Conservation (phyloP, 1,140 invertebrate genomes). For the Bombus confusus region DNA sequence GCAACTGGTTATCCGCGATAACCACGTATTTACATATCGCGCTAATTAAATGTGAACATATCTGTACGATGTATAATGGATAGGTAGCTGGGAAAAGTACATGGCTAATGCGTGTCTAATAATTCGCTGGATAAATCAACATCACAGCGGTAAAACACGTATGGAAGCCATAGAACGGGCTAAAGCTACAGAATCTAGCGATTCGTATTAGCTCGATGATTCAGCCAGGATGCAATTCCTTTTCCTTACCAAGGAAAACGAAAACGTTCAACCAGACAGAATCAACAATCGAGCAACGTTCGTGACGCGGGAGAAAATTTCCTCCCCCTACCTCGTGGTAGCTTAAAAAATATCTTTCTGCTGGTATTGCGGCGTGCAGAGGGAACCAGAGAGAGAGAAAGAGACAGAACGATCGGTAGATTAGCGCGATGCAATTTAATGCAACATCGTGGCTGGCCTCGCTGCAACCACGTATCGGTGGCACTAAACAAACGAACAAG, state of each 20-base stretch:
- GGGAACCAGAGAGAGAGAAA: neutral
- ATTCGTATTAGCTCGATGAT: neutral
- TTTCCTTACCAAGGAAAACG: neutral
- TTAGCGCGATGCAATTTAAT: conserved; percentile 65
- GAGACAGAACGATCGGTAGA: conserved; percentile 30
- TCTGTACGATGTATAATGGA: neutral
- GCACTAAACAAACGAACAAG: conserved; percentile 63
- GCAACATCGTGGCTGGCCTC: conserved; percentile 31
- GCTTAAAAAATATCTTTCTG: neutral
- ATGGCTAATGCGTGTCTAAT: neutral
- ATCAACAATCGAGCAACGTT: conserved; percentile 36
- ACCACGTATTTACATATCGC: conserved; percentile 3
- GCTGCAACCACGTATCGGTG: conserved; percentile 45
- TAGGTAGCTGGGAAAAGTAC: neutral
- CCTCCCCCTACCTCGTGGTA: neutral
- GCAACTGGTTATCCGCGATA: neutral
- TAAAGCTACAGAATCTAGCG: neutral
- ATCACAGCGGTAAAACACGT: too few species aligned
- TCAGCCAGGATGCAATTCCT: neutral
- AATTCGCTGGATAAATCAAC: neutral
- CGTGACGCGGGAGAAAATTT: conserved; percentile 19
- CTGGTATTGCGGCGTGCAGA: conserved; percentile 34
- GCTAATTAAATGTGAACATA: neutral
- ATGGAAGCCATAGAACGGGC: neutral
- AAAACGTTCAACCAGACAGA: neutral